Evolutionary conservation across 2,113 vertebrate species (phyloP).

Genomic region (Callaeas wilsoni): DNA sequence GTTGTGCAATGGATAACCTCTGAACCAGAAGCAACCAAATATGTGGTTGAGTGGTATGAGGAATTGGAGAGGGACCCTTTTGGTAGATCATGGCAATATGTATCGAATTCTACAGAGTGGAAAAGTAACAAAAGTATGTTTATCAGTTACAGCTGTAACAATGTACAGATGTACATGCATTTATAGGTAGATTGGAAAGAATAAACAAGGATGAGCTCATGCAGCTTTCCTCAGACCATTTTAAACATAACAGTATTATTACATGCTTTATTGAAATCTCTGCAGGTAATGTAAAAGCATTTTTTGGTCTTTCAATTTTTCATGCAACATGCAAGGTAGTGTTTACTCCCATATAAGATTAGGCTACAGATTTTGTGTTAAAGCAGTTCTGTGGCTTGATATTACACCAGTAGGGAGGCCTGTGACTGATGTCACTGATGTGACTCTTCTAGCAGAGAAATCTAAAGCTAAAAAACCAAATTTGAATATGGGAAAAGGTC

Average conservation of each 20-base stretch:
- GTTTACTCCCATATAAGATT: background rate
- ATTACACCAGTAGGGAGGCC: background rate
- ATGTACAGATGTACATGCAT: background rate
- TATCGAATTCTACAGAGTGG: slow-evolving; percentile 62
- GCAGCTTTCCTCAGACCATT: background rate
- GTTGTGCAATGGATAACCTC: slow-evolving; percentile 62
- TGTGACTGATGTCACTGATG: background rate
- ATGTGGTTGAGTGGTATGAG: slow-evolving; percentile 72
- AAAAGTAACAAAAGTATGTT: slow-evolving; percentile 61
- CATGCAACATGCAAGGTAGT: rapidly evolving
- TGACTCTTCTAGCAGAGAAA: background rate
- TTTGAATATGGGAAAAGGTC: background rate
- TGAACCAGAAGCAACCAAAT: background rate
- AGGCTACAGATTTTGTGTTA: background rate
- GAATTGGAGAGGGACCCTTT: slow-evolving; percentile 5
- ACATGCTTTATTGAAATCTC: background rate
- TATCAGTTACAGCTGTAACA: background rate
- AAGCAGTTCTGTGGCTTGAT: background rate
- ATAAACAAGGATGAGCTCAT: background rate
- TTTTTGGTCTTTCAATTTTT: background rate
- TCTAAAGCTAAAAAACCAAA: background rate
- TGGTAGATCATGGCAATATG: slow-evolving; percentile 58
- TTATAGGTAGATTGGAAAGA: background rate
- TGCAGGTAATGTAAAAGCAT: background rate
- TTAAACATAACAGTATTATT: background rate